Conservation (phyloP, 2,797 vertebrate genomes). For the Halcyon leucocephala region DNA sequence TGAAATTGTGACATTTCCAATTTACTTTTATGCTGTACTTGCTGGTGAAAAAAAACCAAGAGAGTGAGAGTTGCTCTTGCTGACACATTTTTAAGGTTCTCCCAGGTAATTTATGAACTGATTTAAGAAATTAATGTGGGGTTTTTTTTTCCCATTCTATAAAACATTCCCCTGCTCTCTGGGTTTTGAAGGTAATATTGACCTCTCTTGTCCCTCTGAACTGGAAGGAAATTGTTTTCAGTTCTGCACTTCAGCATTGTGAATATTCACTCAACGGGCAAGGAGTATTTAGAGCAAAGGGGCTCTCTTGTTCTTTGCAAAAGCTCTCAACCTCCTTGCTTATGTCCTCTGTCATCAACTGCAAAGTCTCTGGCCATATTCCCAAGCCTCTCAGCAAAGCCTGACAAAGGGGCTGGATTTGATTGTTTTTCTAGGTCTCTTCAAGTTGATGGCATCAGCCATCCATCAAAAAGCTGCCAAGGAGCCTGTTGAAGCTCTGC, state of each 20-base stretch:
- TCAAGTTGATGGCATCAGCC: not conserved
- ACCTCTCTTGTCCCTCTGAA: not conserved
- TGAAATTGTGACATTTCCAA: not conserved
- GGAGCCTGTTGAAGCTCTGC: not conserved
- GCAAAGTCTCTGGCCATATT: not conserved
- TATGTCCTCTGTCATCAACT: not conserved
- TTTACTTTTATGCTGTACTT: not conserved
- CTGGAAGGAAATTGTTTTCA: not conserved
- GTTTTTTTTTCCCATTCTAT: not conserved
- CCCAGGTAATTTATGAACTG: not conserved
- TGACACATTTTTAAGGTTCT: not conserved
- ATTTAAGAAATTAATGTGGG: not conserved
- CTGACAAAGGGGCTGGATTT: not conserved
- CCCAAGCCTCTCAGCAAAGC: not conserved
- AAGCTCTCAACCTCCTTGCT: not conserved
- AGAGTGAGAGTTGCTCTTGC: not conserved
- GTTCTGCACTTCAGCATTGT: not conserved
- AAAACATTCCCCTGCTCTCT: fast-evolving
- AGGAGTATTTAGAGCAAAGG: not conserved
- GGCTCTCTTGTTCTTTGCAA: not conserved
- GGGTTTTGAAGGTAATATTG: not conserved
- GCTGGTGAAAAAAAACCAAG: not conserved
- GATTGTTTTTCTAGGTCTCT: not conserved
- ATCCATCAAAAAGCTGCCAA: not conserved
- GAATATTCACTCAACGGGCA: not conserved